Percentiles rank a stretch among this genome's conserved stretches.
These are phyloP conservation scores for Condylostylus longicornis DNA, from an alignment of 1,140 invertebrate species.

Conservation along the genomic window DNA sequence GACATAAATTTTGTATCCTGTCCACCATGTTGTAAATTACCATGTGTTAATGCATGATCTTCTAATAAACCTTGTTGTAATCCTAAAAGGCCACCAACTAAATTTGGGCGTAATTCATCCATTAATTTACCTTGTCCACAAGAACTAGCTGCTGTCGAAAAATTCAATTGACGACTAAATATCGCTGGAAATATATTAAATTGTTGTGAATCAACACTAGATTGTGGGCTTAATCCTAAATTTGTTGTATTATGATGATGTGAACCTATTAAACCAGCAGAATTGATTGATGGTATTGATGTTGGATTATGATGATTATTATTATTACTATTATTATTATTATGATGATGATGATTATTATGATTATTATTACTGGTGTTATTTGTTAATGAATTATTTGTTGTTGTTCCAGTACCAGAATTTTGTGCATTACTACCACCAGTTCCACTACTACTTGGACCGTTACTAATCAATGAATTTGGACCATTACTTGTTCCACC, in stretches of 20 bases:
- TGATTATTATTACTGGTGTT: too few species aligned
- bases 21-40: constrained; percentile 25
- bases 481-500: too few species aligned
- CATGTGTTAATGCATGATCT: constrained; percentile 51
- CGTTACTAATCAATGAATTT: too few species aligned
- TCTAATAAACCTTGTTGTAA: constrained; percentile 54
- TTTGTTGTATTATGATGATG: constrained; percentile 36
- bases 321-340: too few species aligned
- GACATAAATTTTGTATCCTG: constrained; percentile 35
- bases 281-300: constrained; percentile 26
- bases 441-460: constrained; percentile 4
- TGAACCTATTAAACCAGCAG: too few species aligned
- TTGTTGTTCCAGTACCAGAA: constrained; percentile 11
- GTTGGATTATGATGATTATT: too few species aligned
- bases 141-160: constrained; percentile 46
- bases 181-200: constrained; percentile 82
- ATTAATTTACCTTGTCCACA: constrained; percentile 48
- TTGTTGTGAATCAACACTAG: constrained; percentile 50
- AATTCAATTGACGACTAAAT: constrained; percentile 72
- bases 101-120: constrained; percentile 68
- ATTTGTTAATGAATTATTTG: constrained; percentile 10
- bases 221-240: constrained; percentile 36
- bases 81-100: constrained; percentile 59
- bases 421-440: constrained; percentile 25
- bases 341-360: too few species aligned